These are phyloP conservation scores for Nanorana parkeri DNA, from an alignment of 2,113 vertebrate genomes.

Conservation along the genomic window DNA sequence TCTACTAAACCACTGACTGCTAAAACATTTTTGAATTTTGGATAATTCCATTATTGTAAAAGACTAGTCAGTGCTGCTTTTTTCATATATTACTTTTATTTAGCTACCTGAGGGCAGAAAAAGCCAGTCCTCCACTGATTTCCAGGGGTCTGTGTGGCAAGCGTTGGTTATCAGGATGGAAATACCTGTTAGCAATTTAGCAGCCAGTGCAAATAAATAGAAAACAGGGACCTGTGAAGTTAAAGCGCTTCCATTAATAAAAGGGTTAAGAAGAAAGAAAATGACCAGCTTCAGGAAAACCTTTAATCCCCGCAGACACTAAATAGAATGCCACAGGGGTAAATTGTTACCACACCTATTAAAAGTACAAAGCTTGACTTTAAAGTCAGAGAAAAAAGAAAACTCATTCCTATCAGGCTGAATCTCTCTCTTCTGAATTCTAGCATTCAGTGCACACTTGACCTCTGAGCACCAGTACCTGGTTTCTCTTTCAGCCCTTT, in stretches of 20 bases:
- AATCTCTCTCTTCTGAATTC: slow-evolving; percentile 67
- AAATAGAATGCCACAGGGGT: not conserved
- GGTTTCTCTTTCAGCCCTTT: slow-evolving; percentile 68
- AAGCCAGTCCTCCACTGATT: not conserved
- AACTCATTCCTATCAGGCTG: slow-evolving; percentile 19
- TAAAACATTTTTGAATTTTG: too few relatives aligned
- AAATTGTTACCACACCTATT: slow-evolving; percentile 54
- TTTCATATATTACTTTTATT: too few relatives aligned
- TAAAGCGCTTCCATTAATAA: slow-evolving; percentile 22
- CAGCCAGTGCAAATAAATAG: not conserved
- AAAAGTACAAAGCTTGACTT: slow-evolving; percentile 50
- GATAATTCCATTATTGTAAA: too few relatives aligned
- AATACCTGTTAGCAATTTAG: slow-evolving; percentile 31
- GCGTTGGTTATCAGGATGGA: not conserved
- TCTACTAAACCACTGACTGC: too few relatives aligned
- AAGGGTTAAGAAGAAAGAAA: slow-evolving; percentile 44
- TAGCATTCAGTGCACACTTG: slow-evolving; percentile 70
- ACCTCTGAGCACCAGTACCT: slow-evolving; percentile 72
- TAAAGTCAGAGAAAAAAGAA: slow-evolving; percentile 29
- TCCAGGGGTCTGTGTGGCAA: not conserved
- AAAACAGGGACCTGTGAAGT: slow-evolving; percentile 16
- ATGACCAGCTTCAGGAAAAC: slow-evolving; percentile 4
- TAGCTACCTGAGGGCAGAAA: too few relatives aligned
- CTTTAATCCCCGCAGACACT: not conserved
- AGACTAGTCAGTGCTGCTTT: too few relatives aligned